Evolutionary conservation across 2,888 invertebrate species (phyloP), one percentile per base, ranked within the genome.

Genomic region (Athalia rosae): DNA sequence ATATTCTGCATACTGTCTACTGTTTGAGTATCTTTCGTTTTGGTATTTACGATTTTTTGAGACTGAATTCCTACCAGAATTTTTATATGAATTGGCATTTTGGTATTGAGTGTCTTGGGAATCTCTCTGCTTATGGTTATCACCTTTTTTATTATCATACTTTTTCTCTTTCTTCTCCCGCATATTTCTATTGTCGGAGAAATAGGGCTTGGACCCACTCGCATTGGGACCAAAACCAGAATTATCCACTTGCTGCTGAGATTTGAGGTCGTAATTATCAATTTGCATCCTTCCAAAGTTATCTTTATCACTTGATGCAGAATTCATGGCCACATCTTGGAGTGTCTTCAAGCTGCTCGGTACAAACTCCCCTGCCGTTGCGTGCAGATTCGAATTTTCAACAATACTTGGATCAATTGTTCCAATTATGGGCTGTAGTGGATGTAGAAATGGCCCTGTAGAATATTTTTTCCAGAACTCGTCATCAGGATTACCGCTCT

Each of bases 301-400:
- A 9, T 71, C 61, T 9, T 56, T 58, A n/a, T 45, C 47, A 53
- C 53, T 58, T 4, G 63, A 50, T 4, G 53, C 9, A 13, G 58
- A 59, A n/a, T 76, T 59, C 3, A 63, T 56, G 15, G 43, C 48
- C 3, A 47, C 11, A 8, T 48, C 74, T 45, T 69, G 77, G 62
- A 61, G 41, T 15, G 67, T 64, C 15, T 48, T 78, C 4, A 66
- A 84, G 82, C 84, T 83, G 86, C 91, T 92, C 78, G 93, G 93
- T 81, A 92, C 90, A 90, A 93, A 93, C 87, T 93, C 93, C 79
- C 89, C 91, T 28, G 93, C 93, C 63, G 91, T 92, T 11, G 92
- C 89, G 77, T 92, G 92, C 61, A 93, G 89, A 82, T 91, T 92
- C 56, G 93, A 93, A 81, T 84, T 80, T 53, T 83, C 80, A 0